Conservation (phyloP, 2,888 invertebrate species). For the Acleris literana region DNA sequence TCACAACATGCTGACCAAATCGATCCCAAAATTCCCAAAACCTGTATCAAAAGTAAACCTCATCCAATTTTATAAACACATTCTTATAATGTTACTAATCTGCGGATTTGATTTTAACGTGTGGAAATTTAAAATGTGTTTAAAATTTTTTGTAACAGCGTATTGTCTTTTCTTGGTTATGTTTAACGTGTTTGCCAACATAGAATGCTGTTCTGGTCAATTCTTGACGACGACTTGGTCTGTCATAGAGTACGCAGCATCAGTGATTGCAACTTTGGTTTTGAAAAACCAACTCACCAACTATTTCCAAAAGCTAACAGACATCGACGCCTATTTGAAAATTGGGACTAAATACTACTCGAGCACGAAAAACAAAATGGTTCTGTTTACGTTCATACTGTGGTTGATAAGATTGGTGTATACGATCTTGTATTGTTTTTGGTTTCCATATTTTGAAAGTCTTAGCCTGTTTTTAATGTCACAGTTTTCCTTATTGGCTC, state of each 20-base stretch:
- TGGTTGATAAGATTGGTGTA: slow-evolving; percentile 58
- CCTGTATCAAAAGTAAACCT: slow-evolving; percentile 40
- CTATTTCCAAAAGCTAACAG: slow-evolving; percentile 53
- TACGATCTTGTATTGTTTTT: slow-evolving; percentile 53
- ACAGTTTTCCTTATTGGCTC: slow-evolving; percentile 58
- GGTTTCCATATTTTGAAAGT: slow-evolving; percentile 49
- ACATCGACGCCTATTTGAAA: slow-evolving; percentile 59
- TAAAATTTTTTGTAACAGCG: slow-evolving; percentile 44
- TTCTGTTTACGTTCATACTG: slow-evolving; percentile 47
- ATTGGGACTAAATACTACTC: slow-evolving; percentile 54
- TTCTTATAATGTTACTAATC: slow-evolving; percentile 55
- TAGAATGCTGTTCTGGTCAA: slow-evolving; percentile 51
- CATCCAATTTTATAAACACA: slow-evolving; percentile 50
- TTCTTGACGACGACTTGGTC: slow-evolving; percentile 61
- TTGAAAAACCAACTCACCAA: slow-evolving; percentile 51
- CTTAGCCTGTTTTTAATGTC: slow-evolving; percentile 52
- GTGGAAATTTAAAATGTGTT: slow-evolving; percentile 47
- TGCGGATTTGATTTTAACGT: slow-evolving; percentile 66
- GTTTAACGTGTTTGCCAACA: slow-evolving; percentile 49
- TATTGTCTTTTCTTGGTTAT: slow-evolving; percentile 56
- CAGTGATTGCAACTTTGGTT: slow-evolving; percentile 53
- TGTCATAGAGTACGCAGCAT: slow-evolving; percentile 58
- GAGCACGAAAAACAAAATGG: slow-evolving; percentile 47
- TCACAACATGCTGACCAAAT: slow-evolving; percentile 45
- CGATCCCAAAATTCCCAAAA: slow-evolving; percentile 16